These are phyloP conservation scores for Melanargia galathea DNA, from an alignment of 2,888 invertebrate species.

Conservation along the genomic window DNA sequence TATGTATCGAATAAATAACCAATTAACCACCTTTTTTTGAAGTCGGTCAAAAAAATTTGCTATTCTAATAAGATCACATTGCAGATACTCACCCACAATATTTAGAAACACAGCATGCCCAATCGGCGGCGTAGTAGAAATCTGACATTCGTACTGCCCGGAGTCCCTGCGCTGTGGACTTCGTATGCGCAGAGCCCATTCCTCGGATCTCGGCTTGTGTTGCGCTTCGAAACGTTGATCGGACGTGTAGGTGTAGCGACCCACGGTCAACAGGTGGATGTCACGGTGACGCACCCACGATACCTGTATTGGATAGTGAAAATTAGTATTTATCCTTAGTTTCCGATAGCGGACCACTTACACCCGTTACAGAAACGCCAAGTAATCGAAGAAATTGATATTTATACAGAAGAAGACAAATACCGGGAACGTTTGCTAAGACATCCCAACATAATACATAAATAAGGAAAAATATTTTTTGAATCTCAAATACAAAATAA, in stretches of 20 bases:
- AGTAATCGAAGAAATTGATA: no score
- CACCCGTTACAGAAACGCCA: no score
- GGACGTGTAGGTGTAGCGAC: constrained; percentile 92
- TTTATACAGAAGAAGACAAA: no score
- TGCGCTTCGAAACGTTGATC: constrained; percentile 91
- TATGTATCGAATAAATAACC: no score
- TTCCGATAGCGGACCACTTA: no score
- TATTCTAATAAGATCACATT: no score
- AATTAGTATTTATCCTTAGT: neutral
- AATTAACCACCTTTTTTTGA: no score
- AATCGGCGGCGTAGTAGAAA: constrained; percentile 92
- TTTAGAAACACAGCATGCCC: constrained; percentile 89
- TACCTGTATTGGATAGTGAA: constrained; percentile 83
- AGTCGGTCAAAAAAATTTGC: no score
- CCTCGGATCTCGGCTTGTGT: constrained; percentile 92
- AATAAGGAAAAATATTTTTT: no score
- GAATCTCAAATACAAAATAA: no score
- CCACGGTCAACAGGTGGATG: constrained; percentile 94
- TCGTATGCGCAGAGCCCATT: constrained; percentile 88
- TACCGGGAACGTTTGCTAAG: no score
- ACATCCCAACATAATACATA: no score
- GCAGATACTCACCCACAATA: constrained; percentile 87
- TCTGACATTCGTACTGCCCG: constrained; percentile 93
- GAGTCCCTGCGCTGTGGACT: constrained; percentile 91
- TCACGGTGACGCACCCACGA: constrained; percentile 96